A percentile compares a stretch with the other conserved stretches of the same genome.
phyloP scores from a whole-genome alignment of 2,797 vertebrate species.

The Phalloptychus januarius region DNA sequence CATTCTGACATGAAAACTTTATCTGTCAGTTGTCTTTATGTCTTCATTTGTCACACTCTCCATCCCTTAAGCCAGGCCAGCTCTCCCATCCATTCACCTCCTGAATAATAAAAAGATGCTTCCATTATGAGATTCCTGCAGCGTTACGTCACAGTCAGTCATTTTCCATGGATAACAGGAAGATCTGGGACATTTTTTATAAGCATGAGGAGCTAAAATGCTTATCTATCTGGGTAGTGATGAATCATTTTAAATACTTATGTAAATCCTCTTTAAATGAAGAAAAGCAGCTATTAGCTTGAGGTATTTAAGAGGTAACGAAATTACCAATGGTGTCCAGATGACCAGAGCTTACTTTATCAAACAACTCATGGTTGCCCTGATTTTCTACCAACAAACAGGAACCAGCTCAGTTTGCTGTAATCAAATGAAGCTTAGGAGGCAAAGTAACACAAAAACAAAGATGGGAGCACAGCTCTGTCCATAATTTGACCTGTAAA shows the following conservation, averaged over 20 bases:
- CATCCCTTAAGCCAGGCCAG: slow-evolving; percentile 55
- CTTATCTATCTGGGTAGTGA: background rate
- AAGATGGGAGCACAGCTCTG: background rate
- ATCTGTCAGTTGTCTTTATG: slow-evolving; percentile 5
- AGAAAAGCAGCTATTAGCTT: background rate
- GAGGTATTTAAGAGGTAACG: background rate
- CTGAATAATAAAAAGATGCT: slow-evolving; percentile 85
- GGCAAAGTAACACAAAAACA: background rate
- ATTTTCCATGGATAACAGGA: background rate
- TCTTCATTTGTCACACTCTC: slow-evolving; percentile 22
- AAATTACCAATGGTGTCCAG: slow-evolving; percentile 3
- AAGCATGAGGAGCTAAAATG: background rate
- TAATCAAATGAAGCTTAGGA: background rate
- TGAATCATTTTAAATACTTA: background rate
- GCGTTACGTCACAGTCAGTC: slow-evolving; percentile 56
- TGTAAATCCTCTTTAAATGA: background rate
- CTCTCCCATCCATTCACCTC: slow-evolving; percentile 70
- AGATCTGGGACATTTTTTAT: slow-evolving; percentile 4
- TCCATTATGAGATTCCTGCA: slow-evolving; percentile 82
- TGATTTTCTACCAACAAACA: background rate
- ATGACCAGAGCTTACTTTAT: slow-evolving; percentile 1
- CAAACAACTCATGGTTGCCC: background rate
- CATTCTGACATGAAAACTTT: background rate
- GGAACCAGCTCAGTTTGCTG: background rate
- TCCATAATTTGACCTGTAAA: slow-evolving; percentile 9